Evolutionary conservation across 2,797 vertebrate genomes (phyloP).

Genomic region (Silurus lanzhouensis): DNA sequence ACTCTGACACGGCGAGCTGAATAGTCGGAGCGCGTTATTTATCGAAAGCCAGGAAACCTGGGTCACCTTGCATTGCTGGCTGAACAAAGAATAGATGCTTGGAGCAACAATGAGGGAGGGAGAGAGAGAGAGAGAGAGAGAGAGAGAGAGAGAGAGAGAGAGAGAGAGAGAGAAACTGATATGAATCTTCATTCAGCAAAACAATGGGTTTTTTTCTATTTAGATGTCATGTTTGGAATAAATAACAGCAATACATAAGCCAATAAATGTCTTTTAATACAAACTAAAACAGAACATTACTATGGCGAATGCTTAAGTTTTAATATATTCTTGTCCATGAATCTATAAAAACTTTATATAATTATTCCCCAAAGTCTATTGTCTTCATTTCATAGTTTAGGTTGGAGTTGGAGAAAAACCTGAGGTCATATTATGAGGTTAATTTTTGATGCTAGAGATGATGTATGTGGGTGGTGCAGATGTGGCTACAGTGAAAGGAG

Average conservation of each 20-base stretch:
- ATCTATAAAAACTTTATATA: too few species aligned
- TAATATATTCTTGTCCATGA: not conserved
- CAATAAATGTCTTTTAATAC: not conserved
- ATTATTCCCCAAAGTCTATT: too few species aligned
- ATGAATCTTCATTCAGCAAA: conserved; percentile 2
- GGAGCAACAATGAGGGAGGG: not conserved
- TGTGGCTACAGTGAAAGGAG: too few species aligned
- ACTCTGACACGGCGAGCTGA: conserved; percentile 36
- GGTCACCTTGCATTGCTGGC: conserved; percentile 69
- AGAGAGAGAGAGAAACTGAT: not conserved
- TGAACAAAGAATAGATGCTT: conserved; percentile 12
- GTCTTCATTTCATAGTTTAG: too few species aligned
- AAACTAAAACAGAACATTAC: not conserved
- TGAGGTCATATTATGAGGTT: too few species aligned
- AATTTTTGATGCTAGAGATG: too few species aligned
- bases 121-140: not conserved
- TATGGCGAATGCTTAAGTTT: not conserved
- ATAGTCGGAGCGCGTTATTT: conserved; percentile 43
- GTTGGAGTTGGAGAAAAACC: too few species aligned
- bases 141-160: not conserved
- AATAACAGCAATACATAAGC: not conserved
- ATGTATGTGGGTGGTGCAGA: too few species aligned
- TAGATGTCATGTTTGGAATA: not conserved
- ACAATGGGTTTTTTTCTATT: not conserved
- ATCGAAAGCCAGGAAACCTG: conserved; percentile 50